Evolutionary conservation across 2,113 vertebrate species (phyloP).

Genomic region (Indicator indicator): DNA sequence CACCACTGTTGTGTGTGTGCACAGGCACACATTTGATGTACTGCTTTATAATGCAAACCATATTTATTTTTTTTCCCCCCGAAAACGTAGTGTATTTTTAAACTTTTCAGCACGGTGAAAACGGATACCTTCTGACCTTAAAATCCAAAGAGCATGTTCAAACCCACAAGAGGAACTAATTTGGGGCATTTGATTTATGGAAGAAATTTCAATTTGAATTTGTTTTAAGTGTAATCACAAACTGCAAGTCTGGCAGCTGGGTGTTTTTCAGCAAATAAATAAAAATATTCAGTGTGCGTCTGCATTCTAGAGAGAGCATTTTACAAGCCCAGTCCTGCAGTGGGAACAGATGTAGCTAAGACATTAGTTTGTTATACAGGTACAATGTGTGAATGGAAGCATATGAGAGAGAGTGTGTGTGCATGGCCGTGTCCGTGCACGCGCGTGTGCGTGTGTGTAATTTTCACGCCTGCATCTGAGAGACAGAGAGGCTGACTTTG

Average conservation of each 20-base stretch:
- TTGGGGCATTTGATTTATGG: conserved; percentile 64
- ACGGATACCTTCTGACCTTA: conserved; percentile 56
- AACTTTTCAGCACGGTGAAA: conserved; percentile 67
- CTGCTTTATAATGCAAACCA: conserved; percentile 64
- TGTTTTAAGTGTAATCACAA: conserved; percentile 61
- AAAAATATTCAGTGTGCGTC: conserved; percentile 26
- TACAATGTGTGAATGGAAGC: conserved; percentile 39
- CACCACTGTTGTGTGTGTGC: neutral
- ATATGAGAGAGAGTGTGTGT: neutral
- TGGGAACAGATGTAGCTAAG: conserved; percentile 74
- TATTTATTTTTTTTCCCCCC: neutral
- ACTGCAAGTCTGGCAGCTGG: conserved; percentile 52
- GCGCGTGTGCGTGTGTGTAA: neutral
- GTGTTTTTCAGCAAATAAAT: conserved; percentile 63
- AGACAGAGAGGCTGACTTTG: conserved; percentile 38
- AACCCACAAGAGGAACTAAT: conserved; percentile 70
- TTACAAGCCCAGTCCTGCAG: conserved; percentile 79
- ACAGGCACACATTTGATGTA: neutral
- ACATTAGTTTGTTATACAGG: conserved; percentile 76
- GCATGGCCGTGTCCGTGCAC: neutral
- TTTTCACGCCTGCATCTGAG: neutral
- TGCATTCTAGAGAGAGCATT: conserved; percentile 61
- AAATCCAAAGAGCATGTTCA: conserved; percentile 62
- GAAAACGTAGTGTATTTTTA: conserved; percentile 61
- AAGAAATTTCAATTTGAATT: conserved; percentile 67